phyloP scores from a whole-genome alignment of 2,888 invertebrate genomes.

The Neocrepidodera transversa region DNA sequence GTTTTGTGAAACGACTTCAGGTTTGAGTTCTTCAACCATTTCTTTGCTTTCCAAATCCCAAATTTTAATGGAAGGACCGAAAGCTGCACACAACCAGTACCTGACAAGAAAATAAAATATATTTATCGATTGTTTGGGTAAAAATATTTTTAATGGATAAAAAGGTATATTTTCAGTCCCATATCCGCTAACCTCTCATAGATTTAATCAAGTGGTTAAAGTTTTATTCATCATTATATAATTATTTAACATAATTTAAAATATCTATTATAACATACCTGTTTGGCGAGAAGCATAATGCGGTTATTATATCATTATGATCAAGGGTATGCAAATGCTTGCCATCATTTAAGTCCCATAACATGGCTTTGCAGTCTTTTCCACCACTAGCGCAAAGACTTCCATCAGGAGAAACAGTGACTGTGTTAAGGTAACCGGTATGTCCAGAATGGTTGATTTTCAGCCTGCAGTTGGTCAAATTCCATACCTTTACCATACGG shows the following conservation, averaged over 20 bases:
- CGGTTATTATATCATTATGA: constrained; percentile 98
- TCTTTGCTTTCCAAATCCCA: constrained; percentile 99
- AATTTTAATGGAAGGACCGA: constrained; percentile 97
- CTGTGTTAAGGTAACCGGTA: constrained; percentile 96
- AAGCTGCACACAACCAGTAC: constrained; percentile 99
- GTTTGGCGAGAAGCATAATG: constrained; percentile 98
- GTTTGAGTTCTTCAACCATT: constrained; percentile 97
- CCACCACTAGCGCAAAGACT: constrained; percentile 99
- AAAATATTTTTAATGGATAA: too few species aligned
- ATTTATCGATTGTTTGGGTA: background rate
- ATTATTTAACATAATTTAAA: constrained; percentile 9
- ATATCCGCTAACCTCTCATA: constrained; percentile 61
- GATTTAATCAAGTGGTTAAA: constrained; percentile 55
- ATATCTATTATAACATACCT: constrained; percentile 60
- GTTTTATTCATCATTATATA: constrained; percentile 46
- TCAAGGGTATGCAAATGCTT: constrained; percentile 98
- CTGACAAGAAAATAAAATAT: constrained; percentile 43
- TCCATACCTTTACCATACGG: constrained; percentile 98
- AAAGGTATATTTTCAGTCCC: too few species aligned
- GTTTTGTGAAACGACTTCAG: constrained; percentile 86
- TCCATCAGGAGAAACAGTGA: constrained; percentile 99
- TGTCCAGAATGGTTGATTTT: constrained; percentile 99
- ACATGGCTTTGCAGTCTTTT: constrained; percentile 99
- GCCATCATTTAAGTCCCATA: constrained; percentile 99
- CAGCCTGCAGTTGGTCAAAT: constrained; percentile 96